These are phyloP conservation scores for Drosophila pachea DNA, from an alignment of 1,140 invertebrate species.

Conservation along the genomic window DNA sequence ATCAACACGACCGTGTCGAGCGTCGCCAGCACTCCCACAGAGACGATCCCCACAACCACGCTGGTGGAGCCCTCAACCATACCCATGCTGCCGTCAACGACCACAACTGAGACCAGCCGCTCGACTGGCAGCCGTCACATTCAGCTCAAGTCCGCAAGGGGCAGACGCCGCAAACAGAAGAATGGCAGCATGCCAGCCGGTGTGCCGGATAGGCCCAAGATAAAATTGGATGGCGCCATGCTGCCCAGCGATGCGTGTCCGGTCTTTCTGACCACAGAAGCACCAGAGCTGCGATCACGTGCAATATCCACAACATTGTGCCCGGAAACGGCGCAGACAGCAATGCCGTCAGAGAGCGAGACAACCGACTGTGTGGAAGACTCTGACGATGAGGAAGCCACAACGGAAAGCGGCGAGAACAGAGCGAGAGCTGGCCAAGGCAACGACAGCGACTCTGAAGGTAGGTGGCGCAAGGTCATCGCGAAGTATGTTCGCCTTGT, in stretches of 20 bases:
- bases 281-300: conserved; percentile 21
- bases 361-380: conserved; percentile 37
- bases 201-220: conserved; percentile 54
- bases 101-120: neutral
- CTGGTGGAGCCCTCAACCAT: neutral
- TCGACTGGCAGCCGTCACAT: conserved; percentile 9
- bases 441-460: conserved; percentile 25
- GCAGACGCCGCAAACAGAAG: conserved; percentile 6
- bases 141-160: conserved; percentile 1
- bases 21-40: conserved; percentile 2
- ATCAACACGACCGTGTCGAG: neutral
- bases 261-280: conserved; percentile 40
- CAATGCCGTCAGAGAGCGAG: neutral
- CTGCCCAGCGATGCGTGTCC: conserved; percentile 54
- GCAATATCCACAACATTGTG: neutral
- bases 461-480: conserved; percentile 11
- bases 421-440: conserved; percentile 4
- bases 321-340: conserved; percentile 23
- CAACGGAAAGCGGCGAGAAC: conserved; percentile 5
- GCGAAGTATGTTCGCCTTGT: neutral
- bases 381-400: conserved; percentile 22
- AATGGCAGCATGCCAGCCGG: neutral
- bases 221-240: conserved; percentile 50
- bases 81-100: neutral
- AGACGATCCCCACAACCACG: conserved; percentile 14